Conservation (phyloP, 2,888 invertebrate genomes). For the Eugnorisma glareosa region DNA sequence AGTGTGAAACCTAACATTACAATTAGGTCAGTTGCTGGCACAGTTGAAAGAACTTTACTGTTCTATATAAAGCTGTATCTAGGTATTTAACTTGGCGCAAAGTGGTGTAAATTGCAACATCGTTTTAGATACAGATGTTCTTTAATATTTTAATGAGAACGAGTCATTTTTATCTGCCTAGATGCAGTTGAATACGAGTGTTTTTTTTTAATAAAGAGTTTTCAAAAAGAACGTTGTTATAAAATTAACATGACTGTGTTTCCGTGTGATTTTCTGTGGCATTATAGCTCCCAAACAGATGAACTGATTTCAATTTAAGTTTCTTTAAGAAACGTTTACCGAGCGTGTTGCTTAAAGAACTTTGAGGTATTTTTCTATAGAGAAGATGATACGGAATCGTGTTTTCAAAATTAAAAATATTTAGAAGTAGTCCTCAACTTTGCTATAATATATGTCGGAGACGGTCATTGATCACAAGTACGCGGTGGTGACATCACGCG, state of each 20-base stretch:
- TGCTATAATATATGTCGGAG: no score
- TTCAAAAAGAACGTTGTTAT: not conserved
- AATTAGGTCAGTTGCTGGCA: not conserved
- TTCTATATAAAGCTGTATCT: not conserved
- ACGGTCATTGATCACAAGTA: no score
- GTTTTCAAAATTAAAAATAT: no score
- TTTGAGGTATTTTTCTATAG: no score
- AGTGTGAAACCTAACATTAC: not conserved
- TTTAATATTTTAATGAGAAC: conserved; percentile 2
- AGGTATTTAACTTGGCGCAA: not conserved
- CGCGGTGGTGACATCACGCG: no score
- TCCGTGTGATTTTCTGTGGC: not conserved
- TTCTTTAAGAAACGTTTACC: no score
- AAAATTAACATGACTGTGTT: not conserved
- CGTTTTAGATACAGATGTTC: not conserved
- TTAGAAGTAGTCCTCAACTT: no score
- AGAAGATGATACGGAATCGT: no score
- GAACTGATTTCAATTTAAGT: not conserved
- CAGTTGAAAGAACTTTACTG: not conserved
- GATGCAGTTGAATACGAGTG: not conserved
- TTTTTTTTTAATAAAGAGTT: not conserved
- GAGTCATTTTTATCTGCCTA: not conserved
- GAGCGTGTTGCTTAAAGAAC: no score
- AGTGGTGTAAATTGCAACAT: conserved; percentile 14
- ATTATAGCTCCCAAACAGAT: not conserved